Percentiles rank a stretch among this genome's conserved stretches.
These are phyloP conservation scores for Eurystomus gularis DNA, from an alignment of 2,113 vertebrate genomes.

Conservation along the genomic window DNA sequence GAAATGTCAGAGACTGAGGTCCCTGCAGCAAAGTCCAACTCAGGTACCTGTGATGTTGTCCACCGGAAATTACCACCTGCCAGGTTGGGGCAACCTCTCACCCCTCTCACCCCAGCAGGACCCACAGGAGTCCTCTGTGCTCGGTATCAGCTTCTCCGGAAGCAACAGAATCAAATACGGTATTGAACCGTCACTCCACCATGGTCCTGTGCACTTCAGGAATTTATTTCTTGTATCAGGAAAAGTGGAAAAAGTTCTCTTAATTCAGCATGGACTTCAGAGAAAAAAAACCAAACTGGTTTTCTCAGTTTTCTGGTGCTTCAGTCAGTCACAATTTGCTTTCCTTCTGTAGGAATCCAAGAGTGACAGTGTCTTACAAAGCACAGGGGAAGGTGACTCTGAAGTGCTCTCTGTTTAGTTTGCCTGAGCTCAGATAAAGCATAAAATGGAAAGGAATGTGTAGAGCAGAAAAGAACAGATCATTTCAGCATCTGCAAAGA, in stretches of 20 bases:
- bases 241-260: not conserved
- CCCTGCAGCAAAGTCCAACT: not conserved
- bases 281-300: not conserved
- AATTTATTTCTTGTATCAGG: not conserved
- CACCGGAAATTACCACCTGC: not conserved
- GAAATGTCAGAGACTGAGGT: not conserved
- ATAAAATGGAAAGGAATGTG: not conserved
- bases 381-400: not conserved
- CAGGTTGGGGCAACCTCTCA: not conserved
- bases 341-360: not conserved
- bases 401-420: not conserved
- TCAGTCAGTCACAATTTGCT: not conserved
- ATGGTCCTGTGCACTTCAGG: not conserved
- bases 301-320: not conserved
- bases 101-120: rapidly evolving
- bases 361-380: not conserved
- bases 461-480: not conserved
- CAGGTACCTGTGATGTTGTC: not conserved
- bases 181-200: not conserved
- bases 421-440: not conserved
- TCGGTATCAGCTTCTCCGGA: not conserved
- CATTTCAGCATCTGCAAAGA: not conserved
- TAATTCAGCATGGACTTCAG: not conserved
- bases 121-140: not conserved
- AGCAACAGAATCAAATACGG: not conserved